Base-by-base conservation (phyloP, 2,888 invertebrate genomes). In the Sepioteuthis lessoniana region DNA sequence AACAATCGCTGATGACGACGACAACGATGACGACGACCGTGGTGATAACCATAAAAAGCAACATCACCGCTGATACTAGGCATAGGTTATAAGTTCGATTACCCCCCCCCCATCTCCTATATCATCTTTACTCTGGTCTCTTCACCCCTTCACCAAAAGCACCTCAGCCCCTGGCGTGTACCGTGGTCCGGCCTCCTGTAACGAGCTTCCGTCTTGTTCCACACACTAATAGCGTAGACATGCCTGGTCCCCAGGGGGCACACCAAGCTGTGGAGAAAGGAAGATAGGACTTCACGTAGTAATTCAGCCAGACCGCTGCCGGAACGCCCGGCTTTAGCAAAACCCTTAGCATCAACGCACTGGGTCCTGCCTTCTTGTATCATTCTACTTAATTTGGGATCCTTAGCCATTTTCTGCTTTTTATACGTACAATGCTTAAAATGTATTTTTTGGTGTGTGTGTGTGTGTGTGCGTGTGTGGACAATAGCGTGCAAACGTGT, bases 131-230 rank as follows among this genome's bases (percentile, higher is more conserved):
- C 76, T 76, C 19, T 35, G 76, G n/a, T 76, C 8, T 19, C n/a
- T 35, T 13, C 76, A 10, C 60, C 28, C 31, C 5, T 10, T 31
- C 31, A 60, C 31, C 28, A 10, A 31, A 25, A 60, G 28, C 31
- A 28, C n/a, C 76, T 4, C 16, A n/a, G 76, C n/a, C n/a, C 35
- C 76, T 35, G n/a, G n/a, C 76, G 3, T 76, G 19, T n/a, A n/a
- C n/a, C 16, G 76, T 76, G n/a, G 76, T 76, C 76, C 76, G 76
- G n/a, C n/a, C 76, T 76, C n/a, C n/a, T 76, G 76, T 76, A 76
- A n/a, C 35, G 76, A 76, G 76, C 76, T n/a, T 76, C 76, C 76
- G 76, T 16, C 76, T 16, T 76, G n/a, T 76, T 35, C 76, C n/a
- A 76, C 76, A 76, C n/a, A 76, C n/a, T 76, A 76, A 76, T 76